A percentile compares a stretch with the other conserved stretches of the same genome.
phyloP scores from a whole-genome alignment of 1,140 invertebrate species.

The Adelges cooleyi region DNA sequence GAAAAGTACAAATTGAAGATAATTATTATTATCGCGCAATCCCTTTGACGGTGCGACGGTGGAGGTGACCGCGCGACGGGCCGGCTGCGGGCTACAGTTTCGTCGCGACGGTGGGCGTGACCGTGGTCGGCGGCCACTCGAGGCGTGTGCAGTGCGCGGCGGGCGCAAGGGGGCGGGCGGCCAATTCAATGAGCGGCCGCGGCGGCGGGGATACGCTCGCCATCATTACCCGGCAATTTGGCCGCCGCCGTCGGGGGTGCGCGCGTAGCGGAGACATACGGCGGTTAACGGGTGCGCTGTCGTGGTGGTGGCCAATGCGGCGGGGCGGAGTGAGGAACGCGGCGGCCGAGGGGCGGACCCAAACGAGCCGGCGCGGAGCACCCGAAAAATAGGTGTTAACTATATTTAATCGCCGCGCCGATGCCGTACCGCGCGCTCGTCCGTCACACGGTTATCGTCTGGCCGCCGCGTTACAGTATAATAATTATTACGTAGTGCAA shows the following conservation, averaged over 20 bases:
- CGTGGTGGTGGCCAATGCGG: neutral
- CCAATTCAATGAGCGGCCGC: neutral
- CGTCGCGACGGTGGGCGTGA: neutral
- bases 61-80: neutral
- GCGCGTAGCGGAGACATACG: neutral
- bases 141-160: constrained; percentile 1
- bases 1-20: constrained; percentile 24
- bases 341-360: neutral
- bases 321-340: neutral
- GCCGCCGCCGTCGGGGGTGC: neutral
- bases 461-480: neutral
- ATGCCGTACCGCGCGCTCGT: constrained; percentile 20
- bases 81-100: neutral
- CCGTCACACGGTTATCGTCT: neutral
- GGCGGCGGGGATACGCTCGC: neutral
- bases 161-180: neutral
- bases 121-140: neutral
- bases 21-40: constrained; percentile 1
- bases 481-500: too few species aligned
- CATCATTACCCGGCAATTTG: constrained; percentile 21
- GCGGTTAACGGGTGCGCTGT: neutral
- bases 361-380: neutral
- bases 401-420: constrained; percentile 18
- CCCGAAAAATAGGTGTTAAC: constrained; percentile 26
- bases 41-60: neutral